Conservation (phyloP, 1,140 invertebrate species). For the Drosophila miranda region DNA sequence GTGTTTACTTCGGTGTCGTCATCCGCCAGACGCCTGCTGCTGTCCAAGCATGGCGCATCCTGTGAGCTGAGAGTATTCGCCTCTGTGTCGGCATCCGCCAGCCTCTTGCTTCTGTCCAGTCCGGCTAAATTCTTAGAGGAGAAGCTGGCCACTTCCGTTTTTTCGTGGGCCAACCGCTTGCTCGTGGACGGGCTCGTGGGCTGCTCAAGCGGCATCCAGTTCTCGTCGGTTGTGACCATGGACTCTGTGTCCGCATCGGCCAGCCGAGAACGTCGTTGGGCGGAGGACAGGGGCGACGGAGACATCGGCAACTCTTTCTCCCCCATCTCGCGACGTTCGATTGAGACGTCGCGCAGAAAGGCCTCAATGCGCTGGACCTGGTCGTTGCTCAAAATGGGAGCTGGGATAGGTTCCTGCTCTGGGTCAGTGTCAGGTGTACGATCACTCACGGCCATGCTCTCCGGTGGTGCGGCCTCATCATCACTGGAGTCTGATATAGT, state of each 20-base stretch:
- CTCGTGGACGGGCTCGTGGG: constrained; percentile 6
- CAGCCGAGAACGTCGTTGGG: constrained; percentile 21
- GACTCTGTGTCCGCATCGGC: constrained; percentile 74
- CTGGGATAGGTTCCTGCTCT: neutral
- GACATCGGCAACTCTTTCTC: neutral
- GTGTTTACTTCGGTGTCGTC: constrained; percentile 60
- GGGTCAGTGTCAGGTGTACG: neutral
- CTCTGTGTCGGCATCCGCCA: constrained; percentile 40
- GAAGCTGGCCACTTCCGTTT: neutral
- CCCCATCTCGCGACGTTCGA: constrained; percentile 39
- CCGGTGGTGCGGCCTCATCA: constrained; percentile 15
- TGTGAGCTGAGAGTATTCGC: constrained; percentile 22
- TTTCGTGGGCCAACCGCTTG: constrained; percentile 1
- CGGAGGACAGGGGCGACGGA: constrained; percentile 4
- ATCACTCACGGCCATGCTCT: constrained; percentile 52
- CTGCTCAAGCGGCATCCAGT: constrained; percentile 9
- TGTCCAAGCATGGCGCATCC: constrained; percentile 20
- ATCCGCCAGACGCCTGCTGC: constrained; percentile 46
- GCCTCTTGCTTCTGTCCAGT: constrained; percentile 1
- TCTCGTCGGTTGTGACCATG: constrained; percentile 51
- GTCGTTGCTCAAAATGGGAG: constrained; percentile 29
- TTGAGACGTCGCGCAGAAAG: constrained; percentile 70
- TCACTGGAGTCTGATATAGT: constrained; percentile 69
- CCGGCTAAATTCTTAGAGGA: no score
- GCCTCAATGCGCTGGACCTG: constrained; percentile 66